These are phyloP conservation scores for Atherinosoma microstoma DNA, from an alignment of 2,797 vertebrate genomes.

Conservation along the genomic window DNA sequence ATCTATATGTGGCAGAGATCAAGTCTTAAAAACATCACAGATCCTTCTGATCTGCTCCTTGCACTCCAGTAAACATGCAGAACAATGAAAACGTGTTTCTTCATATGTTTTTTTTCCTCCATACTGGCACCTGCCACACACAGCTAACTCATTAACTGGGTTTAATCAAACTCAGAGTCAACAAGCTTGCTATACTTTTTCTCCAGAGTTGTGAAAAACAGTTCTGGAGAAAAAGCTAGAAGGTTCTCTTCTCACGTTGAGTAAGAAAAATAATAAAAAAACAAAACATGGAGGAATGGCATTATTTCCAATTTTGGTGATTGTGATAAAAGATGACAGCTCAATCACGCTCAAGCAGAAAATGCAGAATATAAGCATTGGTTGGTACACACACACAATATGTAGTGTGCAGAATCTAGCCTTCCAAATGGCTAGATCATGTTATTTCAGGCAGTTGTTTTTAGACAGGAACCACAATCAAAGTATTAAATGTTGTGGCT, in stretches of 20 bases:
- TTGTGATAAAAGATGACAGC: background rate
- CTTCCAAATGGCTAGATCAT: too few species aligned
- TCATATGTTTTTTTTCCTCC: background rate
- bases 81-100: constrained; percentile 32
- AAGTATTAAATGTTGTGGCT: too few species aligned
- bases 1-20: constrained; percentile 42
- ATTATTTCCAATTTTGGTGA: constrained; percentile 5
- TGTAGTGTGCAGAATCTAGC: background rate
- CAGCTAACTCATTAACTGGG: constrained; percentile 40
- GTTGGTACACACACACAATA: background rate
- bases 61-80: constrained; percentile 19
- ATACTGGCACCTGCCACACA: constrained; percentile 20
- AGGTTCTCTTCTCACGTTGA: background rate
- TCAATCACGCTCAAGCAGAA: background rate
- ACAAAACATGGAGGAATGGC: background rate
- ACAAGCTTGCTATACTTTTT: constrained; percentile 3
- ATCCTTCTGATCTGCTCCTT: constrained; percentile 37
- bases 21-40: constrained; percentile 48
- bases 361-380: background rate
- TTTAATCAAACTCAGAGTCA: constrained; percentile 27
- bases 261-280: background rate
- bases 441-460: too few species aligned
- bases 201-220: constrained; percentile 44
- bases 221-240: constrained; percentile 28
- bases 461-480: too few species aligned